Percentiles rank a stretch among this genome's conserved stretches.
Evolutionary conservation across 2,797 vertebrate genomes (phyloP).

Genomic region (Halcyon badia): DNA sequence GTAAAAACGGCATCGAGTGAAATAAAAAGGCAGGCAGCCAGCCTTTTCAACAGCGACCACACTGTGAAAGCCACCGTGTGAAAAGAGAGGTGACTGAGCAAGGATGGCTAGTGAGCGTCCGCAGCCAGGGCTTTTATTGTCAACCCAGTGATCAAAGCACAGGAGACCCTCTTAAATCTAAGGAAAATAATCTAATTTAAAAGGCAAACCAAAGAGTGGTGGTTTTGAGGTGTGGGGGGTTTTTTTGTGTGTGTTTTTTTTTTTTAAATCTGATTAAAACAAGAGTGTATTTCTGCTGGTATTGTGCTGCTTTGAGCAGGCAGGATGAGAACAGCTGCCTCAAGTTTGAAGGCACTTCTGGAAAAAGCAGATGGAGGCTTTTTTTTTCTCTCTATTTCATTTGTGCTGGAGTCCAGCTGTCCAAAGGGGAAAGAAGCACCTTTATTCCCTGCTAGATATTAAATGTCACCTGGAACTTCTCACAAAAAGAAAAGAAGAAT

Average conservation of each 20-base stretch:
- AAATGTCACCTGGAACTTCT: constrained; percentile 60
- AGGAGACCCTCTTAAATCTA: constrained; percentile 83
- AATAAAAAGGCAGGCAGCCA: constrained; percentile 55
- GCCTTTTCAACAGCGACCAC: constrained; percentile 55
- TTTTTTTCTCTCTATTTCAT: constrained; percentile 52
- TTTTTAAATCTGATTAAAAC: constrained; percentile 61
- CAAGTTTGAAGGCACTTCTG: constrained; percentile 67
- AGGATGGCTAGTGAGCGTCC: constrained; percentile 57
- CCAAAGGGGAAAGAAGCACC: constrained; percentile 58
- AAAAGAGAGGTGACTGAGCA: constrained; percentile 73
- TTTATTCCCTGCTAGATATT: constrained; percentile 57
- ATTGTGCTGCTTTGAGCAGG: constrained; percentile 47
- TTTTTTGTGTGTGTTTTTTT: neutral
- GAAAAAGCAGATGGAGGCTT: constrained; percentile 60
- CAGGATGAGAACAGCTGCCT: constrained; percentile 55
- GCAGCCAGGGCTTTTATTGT: constrained; percentile 76
- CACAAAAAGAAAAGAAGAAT: constrained; percentile 6
- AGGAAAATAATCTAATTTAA: constrained; percentile 84
- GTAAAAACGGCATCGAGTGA: constrained; percentile 26
- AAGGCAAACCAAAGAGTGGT: constrained; percentile 76
- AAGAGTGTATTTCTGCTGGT: constrained; percentile 63
- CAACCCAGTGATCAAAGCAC: constrained; percentile 87
- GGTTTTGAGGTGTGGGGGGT: neutral
- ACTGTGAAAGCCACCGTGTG: constrained; percentile 60
- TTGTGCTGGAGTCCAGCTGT: constrained; percentile 62